These are phyloP conservation scores for Ligdia adustata DNA, from an alignment of 2,888 invertebrate genomes.

Conservation along the genomic window DNA sequence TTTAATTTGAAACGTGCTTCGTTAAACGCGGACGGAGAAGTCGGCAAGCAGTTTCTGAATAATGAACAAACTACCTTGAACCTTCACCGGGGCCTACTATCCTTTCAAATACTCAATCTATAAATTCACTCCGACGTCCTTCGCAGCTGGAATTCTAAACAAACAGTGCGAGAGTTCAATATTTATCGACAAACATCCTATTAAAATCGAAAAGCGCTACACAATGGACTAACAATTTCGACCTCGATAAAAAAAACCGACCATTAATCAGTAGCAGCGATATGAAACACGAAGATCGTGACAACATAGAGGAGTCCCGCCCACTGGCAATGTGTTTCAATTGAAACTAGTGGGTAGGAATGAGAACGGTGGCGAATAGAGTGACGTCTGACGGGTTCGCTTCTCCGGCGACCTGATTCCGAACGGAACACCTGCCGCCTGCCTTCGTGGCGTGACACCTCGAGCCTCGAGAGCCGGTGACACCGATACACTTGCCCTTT, in stretches of 20 bases:
- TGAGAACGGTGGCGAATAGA: no score
- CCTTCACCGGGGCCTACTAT: slow-evolving; percentile 19
- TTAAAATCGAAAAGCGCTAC: slow-evolving; percentile 21
- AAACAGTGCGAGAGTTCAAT: slow-evolving; percentile 13
- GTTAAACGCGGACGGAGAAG: slow-evolving; percentile 44
- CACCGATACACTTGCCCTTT: slow-evolving; percentile 37
- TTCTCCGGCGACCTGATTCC: slow-evolving; percentile 64
- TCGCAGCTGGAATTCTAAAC: slow-evolving; percentile 13
- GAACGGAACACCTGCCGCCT: slow-evolving; percentile 55
- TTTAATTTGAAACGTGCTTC: slow-evolving; percentile 33
- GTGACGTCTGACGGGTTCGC: slow-evolving; percentile 51
- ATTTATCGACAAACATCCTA: slow-evolving; percentile 18
- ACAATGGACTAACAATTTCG: slow-evolving; percentile 27
- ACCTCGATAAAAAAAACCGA: slow-evolving; percentile 32
- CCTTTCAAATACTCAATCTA: slow-evolving; percentile 12
- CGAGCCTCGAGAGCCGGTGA: slow-evolving; percentile 28
- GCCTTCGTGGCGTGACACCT: slow-evolving; percentile 26
- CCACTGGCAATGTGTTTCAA: slow-evolving; percentile 63
- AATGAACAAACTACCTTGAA: slow-evolving; percentile 32
- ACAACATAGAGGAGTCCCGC: slow-evolving; percentile 47
- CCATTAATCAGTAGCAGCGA: slow-evolving; percentile 39
- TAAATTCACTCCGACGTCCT: slow-evolving; percentile 9
- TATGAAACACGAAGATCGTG: slow-evolving; percentile 37
- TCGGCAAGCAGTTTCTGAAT: slow-evolving; percentile 43
- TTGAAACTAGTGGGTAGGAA: slow-evolving; percentile 52